These are phyloP conservation scores for Simalia tracyae DNA, from an alignment of 2,797 vertebrate genomes.

Conservation along the genomic window DNA sequence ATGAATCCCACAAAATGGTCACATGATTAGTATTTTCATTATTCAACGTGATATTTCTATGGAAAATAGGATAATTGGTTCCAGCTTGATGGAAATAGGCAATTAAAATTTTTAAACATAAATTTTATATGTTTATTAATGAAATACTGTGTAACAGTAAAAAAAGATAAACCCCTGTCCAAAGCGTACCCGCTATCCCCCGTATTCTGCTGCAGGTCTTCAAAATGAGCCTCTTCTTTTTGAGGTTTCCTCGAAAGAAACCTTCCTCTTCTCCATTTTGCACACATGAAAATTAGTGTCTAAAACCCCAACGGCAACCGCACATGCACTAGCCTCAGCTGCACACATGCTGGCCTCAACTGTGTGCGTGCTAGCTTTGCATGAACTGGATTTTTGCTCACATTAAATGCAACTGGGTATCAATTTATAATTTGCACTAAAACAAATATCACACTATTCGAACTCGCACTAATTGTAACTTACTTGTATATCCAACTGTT, in stretches of 20 bases:
- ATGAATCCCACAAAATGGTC: neutral
- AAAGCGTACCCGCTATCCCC: neutral
- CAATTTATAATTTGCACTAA: neutral
- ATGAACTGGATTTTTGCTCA: neutral
- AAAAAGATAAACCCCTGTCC: neutral
- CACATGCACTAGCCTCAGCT: neutral
- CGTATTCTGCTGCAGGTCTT: neutral
- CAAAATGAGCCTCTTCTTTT: neutral
- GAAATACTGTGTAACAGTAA: neutral
- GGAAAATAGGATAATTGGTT: neutral
- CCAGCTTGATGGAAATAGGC: neutral
- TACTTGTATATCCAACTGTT: neutral
- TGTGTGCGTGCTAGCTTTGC: neutral
- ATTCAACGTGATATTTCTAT: too few relatives aligned
- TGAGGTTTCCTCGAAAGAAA: neutral
- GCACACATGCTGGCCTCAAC: neutral
- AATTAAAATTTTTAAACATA: neutral
- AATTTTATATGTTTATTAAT: neutral
- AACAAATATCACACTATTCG: neutral
- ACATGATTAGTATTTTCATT: neutral
- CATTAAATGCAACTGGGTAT: neutral
- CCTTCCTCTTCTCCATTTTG: neutral
- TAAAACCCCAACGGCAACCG: neutral
- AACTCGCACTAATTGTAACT: neutral
- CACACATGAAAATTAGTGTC: neutral